Evolutionary conservation across 2,888 invertebrate species (phyloP).

Genomic region (Dexiosoma caninum): DNA sequence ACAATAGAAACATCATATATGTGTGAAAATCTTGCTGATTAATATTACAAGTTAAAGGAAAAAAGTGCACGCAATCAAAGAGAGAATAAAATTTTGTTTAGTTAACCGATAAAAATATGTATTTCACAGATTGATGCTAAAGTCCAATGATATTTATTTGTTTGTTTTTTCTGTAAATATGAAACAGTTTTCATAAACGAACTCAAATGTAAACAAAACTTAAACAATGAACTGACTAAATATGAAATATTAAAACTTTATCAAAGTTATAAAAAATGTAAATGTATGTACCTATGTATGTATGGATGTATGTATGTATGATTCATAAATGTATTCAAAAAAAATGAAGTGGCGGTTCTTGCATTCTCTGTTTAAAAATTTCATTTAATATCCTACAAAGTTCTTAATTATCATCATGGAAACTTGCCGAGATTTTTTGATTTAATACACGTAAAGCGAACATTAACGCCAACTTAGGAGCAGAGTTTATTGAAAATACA

Average conservation of each 20-base stretch:
- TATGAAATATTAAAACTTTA: background rate
- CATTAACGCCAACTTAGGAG: no score
- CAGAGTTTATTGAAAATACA: no score
- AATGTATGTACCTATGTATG: no score
- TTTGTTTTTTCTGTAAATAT: background rate
- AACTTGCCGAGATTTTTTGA: no score
- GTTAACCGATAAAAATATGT: background rate
- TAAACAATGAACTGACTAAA: background rate
- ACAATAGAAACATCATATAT: no score
- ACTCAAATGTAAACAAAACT: background rate
- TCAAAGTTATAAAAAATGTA: background rate
- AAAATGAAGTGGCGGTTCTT: no score
- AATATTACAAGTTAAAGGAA: background rate
- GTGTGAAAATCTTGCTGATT: background rate
- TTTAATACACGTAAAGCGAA: no score
- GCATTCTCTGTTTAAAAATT: no score
- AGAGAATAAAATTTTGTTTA: conserved; percentile 1
- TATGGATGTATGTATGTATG: no score
- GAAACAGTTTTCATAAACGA: background rate
- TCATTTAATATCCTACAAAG: no score
- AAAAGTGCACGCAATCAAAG: background rate
- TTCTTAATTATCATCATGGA: no score
- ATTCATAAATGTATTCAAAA: no score
- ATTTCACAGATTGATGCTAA: background rate
- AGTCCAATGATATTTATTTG: background rate